These are phyloP conservation scores for Folsomia candida DNA, from an alignment of 2,888 invertebrate species.

Conservation along the genomic window DNA sequence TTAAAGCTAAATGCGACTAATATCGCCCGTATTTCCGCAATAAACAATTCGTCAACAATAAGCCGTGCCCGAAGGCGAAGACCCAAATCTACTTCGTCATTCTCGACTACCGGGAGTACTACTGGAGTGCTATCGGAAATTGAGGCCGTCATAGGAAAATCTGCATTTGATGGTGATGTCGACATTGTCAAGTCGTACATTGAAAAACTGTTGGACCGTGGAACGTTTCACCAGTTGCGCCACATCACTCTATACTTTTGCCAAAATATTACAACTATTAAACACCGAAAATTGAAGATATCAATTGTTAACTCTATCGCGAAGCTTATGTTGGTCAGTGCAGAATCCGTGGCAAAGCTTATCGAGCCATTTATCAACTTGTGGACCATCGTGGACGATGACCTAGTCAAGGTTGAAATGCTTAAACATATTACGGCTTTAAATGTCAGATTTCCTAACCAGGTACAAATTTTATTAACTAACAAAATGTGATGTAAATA, in stretches of 20 bases:
- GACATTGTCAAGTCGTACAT: slow-evolving; percentile 40
- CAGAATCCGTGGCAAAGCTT: slow-evolving; percentile 29
- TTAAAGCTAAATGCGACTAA: too few species aligned
- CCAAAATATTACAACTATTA: slow-evolving; percentile 22
- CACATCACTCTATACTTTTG: slow-evolving; percentile 40
- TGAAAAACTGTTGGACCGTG: slow-evolving; percentile 37
- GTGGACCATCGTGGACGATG: slow-evolving; percentile 32
- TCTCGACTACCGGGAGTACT: too few species aligned
- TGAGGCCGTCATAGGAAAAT: slow-evolving; percentile 47
- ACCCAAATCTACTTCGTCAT: too few species aligned
- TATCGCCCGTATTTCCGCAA: too few species aligned
- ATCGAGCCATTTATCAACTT: slow-evolving; percentile 31
- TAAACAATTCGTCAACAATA: too few species aligned
- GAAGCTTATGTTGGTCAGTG: slow-evolving; percentile 44
- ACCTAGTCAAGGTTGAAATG: slow-evolving; percentile 45
- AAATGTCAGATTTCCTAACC: slow-evolving; percentile 46
- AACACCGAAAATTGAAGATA: slow-evolving; percentile 40
- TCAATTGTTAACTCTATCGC: slow-evolving; percentile 41
- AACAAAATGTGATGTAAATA: too few species aligned
- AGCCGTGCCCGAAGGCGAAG: too few species aligned
- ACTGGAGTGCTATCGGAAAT: too few species aligned
- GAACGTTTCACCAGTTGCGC: slow-evolving; percentile 42
- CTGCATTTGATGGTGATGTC: slow-evolving; percentile 44
- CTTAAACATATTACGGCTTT: slow-evolving; percentile 36
- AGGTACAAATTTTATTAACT: too few species aligned